Conservation (phyloP, 2,888 invertebrate species). For the Cantharis rustica region DNA sequence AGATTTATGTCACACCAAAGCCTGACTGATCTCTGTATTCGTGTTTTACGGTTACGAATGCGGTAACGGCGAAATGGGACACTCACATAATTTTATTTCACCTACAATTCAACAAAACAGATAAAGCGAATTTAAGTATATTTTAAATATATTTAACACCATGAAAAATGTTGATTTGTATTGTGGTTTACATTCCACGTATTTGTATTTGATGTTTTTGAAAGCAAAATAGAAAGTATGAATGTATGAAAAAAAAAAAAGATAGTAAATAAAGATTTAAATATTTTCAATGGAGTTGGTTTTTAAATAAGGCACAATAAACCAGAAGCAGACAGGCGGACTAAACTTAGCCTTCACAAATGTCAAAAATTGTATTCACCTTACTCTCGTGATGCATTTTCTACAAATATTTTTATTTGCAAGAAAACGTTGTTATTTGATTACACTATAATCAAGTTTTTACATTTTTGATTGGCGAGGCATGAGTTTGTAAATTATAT, state of each 20-base stretch:
- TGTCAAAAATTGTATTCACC: not conserved
- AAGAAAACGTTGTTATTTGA: not conserved
- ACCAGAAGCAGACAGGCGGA: not conserved
- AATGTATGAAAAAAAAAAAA: too few species aligned
- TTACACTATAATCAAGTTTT: not conserved
- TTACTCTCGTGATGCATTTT: too few species aligned
- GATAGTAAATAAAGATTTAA: not conserved
- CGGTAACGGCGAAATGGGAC: not conserved
- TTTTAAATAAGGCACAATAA: not conserved
- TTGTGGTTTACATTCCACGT: too few species aligned
- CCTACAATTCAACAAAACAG: not conserved
- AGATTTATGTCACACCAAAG: conserved; percentile 33
- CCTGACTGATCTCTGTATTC: conserved; percentile 22
- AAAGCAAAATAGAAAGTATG: too few species aligned
- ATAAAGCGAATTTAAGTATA: too few species aligned
- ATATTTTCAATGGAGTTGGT: too few species aligned
- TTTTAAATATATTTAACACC: too few species aligned
- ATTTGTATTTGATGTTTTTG: too few species aligned
- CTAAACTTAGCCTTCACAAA: not conserved
- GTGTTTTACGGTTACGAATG: not conserved
- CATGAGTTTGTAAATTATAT: not conserved
- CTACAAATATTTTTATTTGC: not conserved
- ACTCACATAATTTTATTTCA: not conserved
- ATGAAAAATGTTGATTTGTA: too few species aligned
- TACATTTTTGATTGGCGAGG: not conserved